Evolutionary conservation across 2,797 vertebrate species (phyloP).

Genomic region (Chelon labrosus): DNA sequence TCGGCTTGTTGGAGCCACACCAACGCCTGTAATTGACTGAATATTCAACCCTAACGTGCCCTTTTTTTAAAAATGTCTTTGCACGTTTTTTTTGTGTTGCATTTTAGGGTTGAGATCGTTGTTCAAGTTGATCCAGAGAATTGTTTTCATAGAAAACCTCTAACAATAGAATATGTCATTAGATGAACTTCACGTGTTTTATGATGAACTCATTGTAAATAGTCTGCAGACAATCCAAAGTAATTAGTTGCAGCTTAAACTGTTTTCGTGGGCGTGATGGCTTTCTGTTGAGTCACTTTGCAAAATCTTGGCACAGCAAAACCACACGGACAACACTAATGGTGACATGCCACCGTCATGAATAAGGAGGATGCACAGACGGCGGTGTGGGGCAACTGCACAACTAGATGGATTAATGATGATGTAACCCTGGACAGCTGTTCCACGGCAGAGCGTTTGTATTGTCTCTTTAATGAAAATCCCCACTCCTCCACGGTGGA

Average conservation of each 20-base stretch:
- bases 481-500: slow-evolving; percentile 1
- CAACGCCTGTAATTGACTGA: background rate
- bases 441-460: slow-evolving; percentile 5
- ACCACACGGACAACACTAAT: background rate
- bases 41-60: background rate
- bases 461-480: background rate
- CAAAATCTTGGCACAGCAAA: background rate
- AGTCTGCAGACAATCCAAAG: no score
- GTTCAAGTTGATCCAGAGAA: no score
- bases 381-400: background rate
- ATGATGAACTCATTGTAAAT: no score
- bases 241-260: no score
- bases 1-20: background rate
- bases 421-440: slow-evolving; percentile 36
- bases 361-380: slow-evolving; percentile 15
- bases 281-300: background rate
- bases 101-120: no score
- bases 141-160: no score
- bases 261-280: background rate
- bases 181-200: no score
- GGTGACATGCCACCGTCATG: slow-evolving; percentile 24
- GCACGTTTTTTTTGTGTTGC: no score
- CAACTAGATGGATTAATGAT: background rate
- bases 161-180: no score
- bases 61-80: background rate